phyloP scores from a whole-genome alignment of 2,113 vertebrate species.

The Clarias magur region DNA sequence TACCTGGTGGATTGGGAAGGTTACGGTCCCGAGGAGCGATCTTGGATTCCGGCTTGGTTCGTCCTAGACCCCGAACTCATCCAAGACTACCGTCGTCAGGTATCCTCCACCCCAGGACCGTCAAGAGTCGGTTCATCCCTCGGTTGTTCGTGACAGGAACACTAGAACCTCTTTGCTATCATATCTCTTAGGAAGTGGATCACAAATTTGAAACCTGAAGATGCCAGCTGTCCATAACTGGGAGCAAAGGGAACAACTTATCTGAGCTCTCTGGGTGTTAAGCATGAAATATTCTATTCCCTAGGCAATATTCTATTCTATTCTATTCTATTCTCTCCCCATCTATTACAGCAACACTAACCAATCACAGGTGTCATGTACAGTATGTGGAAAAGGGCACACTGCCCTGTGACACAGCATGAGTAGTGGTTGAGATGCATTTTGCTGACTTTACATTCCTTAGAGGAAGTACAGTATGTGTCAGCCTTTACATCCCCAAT shows the following conservation, averaged over 20 bases:
- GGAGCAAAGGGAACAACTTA: not conserved
- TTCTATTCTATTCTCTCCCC: too few relatives aligned
- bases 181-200: not conserved
- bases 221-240: not conserved
- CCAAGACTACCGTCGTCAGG: too few relatives aligned
- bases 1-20: too few relatives aligned
- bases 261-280: not conserved
- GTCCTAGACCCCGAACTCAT: too few relatives aligned
- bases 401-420: not conserved
- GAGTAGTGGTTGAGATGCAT: not conserved
- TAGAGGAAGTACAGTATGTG: not conserved
- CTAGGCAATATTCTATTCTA: too few relatives aligned
- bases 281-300: not conserved
- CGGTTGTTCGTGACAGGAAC: too few relatives aligned
- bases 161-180: not conserved
- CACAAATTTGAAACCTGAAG: not conserved
- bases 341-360: not conserved
- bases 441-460: not conserved
- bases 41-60: too few relatives aligned
- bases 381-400: not conserved
- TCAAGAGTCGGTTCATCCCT: too few relatives aligned
- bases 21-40: too few relatives aligned
- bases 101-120: too few relatives aligned
- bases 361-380: not conserved
- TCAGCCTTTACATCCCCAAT: not conserved